A percentile compares a stretch with the other conserved stretches of the same genome.
phyloP scores from a whole-genome alignment of 2,113 vertebrate genomes.

The Danio rerio region DNA sequence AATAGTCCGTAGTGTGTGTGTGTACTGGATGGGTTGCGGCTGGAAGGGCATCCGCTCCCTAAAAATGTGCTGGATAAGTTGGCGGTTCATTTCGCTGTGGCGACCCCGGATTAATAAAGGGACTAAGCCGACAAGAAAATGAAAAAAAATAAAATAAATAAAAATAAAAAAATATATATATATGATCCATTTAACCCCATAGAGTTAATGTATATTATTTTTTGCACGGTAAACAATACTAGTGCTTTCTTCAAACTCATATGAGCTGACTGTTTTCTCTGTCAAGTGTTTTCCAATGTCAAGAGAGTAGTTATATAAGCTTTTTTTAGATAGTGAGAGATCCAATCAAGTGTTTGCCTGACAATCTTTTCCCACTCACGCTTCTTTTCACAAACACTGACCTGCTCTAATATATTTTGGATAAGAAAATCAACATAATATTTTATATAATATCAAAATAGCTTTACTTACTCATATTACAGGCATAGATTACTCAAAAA shows the following conservation, averaged over 20 bases:
- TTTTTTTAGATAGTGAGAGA: not conserved
- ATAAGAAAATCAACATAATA: not conserved
- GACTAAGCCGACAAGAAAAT: too few relatives aligned
- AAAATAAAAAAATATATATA: too few relatives aligned
- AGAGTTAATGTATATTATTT: not conserved
- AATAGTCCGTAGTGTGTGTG: too few relatives aligned
- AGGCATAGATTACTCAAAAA: too few relatives aligned
- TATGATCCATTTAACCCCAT: too few relatives aligned
- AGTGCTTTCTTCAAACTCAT: not conserved
- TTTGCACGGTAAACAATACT: not conserved
- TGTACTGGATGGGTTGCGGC: too few relatives aligned
- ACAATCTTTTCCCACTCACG: not conserved
- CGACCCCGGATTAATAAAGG: too few relatives aligned
- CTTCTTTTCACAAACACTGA: not conserved
- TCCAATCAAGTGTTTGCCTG: slow-evolving; percentile 15
- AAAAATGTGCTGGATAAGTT: too few relatives aligned
- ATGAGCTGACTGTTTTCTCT: not conserved
- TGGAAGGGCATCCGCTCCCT: too few relatives aligned
- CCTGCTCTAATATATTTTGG: not conserved
- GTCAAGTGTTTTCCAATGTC: slow-evolving; percentile 21
- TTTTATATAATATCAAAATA: too few relatives aligned
- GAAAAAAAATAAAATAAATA: too few relatives aligned
- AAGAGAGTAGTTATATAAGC: slow-evolving; percentile 6
- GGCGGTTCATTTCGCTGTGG: too few relatives aligned
- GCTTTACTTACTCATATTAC: not conserved